phyloP scores from a whole-genome alignment of 2,113 vertebrate species.

The Callithrix jacchus region DNA sequence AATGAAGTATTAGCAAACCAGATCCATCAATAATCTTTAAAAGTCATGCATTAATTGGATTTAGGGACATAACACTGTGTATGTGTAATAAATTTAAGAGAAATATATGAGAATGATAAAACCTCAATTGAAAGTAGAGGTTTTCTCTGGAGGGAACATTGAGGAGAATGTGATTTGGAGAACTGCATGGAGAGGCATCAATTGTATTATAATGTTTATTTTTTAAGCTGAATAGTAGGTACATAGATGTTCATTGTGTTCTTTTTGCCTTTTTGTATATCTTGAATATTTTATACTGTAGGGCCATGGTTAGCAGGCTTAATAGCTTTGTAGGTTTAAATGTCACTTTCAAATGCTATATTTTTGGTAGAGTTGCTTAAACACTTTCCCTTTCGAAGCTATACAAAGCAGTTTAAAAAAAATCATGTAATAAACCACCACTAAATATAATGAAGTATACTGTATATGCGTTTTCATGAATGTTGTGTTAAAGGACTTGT shows the following conservation, averaged over 20 bases:
- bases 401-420: neutral
- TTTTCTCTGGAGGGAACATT: neutral
- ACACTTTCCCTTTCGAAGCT: neutral
- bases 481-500: neutral
- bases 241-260: neutral
- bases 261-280: neutral
- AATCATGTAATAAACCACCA: neutral
- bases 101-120: neutral
- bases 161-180: neutral
- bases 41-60: neutral
- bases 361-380: neutral
- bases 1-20: neutral
- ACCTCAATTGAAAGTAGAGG: neutral
- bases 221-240: neutral
- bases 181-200: neutral
- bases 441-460: neutral
- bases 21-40: neutral
- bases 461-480: neutral
- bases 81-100: neutral
- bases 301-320: neutral
- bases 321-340: slow-evolving; percentile 13
- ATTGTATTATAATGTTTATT: neutral
- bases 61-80: neutral
- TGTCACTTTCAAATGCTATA: neutral
- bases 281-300: neutral